Conservation (phyloP, 1,140 invertebrate genomes). For the Neelides sp. region DNA sequence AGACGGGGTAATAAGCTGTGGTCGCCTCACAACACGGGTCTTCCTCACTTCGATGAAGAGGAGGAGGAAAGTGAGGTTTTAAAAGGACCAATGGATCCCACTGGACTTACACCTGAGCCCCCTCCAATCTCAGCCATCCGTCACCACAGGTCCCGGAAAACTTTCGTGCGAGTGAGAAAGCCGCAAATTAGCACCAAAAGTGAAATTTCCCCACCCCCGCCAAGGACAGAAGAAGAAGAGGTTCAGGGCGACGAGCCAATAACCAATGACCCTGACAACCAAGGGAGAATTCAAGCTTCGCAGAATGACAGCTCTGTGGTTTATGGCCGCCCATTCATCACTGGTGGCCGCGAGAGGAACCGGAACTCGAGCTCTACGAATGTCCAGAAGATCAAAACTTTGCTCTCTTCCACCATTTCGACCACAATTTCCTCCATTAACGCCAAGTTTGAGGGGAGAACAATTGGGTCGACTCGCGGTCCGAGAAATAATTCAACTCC, state of each 20-base stretch:
- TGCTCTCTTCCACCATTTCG: no score
- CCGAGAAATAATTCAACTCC: no score
- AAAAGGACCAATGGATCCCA: no score
- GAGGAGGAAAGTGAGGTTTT: no score
- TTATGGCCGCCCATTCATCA: conserved; percentile 19
- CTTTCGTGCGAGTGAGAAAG: conserved; percentile 16
- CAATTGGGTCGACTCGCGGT: no score
- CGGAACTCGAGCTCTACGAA: no score
- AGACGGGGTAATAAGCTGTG: no score
- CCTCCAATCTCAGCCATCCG: conserved; percentile 24
- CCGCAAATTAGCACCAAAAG: not conserved
- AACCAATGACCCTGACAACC: not conserved
- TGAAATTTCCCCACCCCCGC: conserved; percentile 1
- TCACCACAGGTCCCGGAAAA: conserved; percentile 28
- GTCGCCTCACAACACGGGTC: no score
- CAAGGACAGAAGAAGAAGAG: not conserved
- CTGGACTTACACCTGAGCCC: no score
- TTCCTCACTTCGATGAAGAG: no score
- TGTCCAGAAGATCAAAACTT: conserved; percentile 13
- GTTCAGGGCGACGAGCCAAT: not conserved
- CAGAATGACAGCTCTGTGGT: conserved; percentile 10
- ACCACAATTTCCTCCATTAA: no score
- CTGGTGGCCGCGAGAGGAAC: conserved; percentile 7
- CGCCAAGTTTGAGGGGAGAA: no score
- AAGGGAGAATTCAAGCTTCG: not conserved